Base-by-base conservation (phyloP, 2,888 invertebrate genomes). In the Diachrysia chrysitis region DNA sequence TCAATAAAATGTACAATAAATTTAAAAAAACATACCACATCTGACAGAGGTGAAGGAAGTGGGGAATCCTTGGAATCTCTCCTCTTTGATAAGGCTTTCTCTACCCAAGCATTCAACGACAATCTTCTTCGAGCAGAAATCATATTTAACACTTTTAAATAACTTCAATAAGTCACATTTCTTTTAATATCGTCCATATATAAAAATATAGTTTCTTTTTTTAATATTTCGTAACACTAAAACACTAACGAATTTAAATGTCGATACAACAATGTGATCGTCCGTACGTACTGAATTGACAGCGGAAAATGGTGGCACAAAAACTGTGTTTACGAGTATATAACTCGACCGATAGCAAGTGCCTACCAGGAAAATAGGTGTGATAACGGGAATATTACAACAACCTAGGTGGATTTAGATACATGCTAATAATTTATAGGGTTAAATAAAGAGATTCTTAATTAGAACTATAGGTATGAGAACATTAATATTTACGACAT, bases 261-360 rank as follows among this genome's bases (percentile, higher is more conserved):
- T 62, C 68, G 66, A 58, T 79, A 76, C 78, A 69, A 74, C 78
- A 83, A 89, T 85, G 84, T 94, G 94, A 93, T 86, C 92, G 93
- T 84, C 78, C 92, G 79, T 86, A 78, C 75, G 19, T 51, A 51
- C 21, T 86, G 91, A 91, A 90, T 88, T 89, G 85, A 88, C 90
- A 87, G 81, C 90, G 93, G 94, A 93, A 93, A 95, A 94, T 95
- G 92, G 81, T 87, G 79, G 86, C 78, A 84, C 86, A 89, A 89
- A 90, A 90, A 90, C 85, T 86, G 80, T 63, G 66, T 74, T 75
- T 65, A 76, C 71, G 71, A 76, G 83, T 83, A 83, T 77, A 83
- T 84, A 69, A 83, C 83, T 68, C 85, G 77, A 81, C 88, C 87
- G 91, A 92, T 93, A 92, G 87, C 85, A 87, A 78, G 77, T 83